A percentile compares a stretch with the other conserved stretches of the same genome.
Evolutionary conservation across 2,888 invertebrate genomes (phyloP).

Genomic region (Macrostomum cliftonense): DNA sequence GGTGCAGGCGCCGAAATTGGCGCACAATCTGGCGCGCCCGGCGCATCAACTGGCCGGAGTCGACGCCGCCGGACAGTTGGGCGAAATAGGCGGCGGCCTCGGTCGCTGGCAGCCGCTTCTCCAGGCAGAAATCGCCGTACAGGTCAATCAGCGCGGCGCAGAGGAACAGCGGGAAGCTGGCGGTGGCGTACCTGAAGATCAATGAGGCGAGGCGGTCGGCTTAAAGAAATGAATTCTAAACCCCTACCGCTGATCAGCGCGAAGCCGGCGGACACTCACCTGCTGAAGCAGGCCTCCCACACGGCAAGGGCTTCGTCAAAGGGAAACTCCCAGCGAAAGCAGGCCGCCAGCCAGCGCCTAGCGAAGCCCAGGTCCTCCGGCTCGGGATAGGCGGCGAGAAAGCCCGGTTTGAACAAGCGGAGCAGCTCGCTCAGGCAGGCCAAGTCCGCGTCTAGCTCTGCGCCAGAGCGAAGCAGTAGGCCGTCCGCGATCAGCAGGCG

Average conservation of each 20-base stretch:
- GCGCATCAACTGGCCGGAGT: constrained; percentile 8
- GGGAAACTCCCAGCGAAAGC: constrained; percentile 67
- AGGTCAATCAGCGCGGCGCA: constrained; percentile 77
- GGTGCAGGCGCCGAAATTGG: constrained; percentile 66
- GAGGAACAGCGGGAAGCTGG: constrained; percentile 81
- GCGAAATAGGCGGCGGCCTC: constrained; percentile 40
- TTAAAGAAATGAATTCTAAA: no score
- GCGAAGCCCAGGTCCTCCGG: no score
- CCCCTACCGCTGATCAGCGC: no score
- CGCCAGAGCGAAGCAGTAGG: no score
- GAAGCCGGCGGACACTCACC: no score
- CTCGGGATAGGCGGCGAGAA: no score
- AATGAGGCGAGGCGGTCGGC: no score
- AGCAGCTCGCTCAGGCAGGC: no score
- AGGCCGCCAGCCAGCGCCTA: constrained; percentile 61
- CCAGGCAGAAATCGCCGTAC: constrained; percentile 64
- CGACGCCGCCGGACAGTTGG: no score
- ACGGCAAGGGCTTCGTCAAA: constrained; percentile 70
- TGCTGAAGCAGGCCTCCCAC: constrained; percentile 70
- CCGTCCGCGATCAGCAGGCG: no score
- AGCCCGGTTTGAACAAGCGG: no score
- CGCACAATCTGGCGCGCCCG: constrained; percentile 68
- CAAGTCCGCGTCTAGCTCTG: no score
- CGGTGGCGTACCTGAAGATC: constrained; percentile 84
- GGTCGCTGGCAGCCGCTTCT: constrained; percentile 72